phyloP scores from a whole-genome alignment of 2,113 vertebrate genomes.

The Anolis carolinensis region DNA sequence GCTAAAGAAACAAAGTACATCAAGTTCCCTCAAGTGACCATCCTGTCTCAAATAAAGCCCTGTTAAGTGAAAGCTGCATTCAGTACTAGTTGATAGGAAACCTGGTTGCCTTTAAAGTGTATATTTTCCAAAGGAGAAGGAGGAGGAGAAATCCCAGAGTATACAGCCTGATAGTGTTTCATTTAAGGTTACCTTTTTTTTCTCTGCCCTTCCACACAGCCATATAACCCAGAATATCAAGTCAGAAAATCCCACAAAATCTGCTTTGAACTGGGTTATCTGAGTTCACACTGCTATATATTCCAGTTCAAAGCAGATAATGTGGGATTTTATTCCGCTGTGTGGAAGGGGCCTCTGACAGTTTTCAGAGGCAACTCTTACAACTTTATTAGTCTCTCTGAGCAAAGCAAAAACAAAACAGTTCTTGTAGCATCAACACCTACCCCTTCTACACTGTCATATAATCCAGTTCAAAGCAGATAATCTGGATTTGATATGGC shows the following conservation, averaged over 20 bases:
- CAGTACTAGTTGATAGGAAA: neutral
- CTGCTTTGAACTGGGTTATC: no score
- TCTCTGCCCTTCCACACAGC: no score
- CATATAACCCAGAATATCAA: no score
- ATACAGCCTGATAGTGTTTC: neutral
- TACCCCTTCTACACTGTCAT: no score
- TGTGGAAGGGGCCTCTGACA: no score
- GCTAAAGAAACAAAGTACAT: neutral
- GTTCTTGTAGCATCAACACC: neutral
- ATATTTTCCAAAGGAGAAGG: no score
- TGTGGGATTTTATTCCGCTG: no score
- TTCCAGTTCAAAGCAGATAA: no score
- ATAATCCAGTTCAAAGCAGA: no score
- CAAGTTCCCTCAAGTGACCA: neutral
- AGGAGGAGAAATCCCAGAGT: neutral
- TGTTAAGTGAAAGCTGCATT: neutral
- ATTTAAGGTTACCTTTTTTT: neutral
- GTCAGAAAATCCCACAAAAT: no score
- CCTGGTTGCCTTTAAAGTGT: neutral
- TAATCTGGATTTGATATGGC: no score
- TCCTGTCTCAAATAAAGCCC: neutral
- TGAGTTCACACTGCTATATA: no score
- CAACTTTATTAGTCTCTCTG: neutral
- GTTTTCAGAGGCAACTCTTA: neutral
- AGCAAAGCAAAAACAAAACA: neutral